Evolutionary conservation across 2,797 vertebrate genomes (phyloP), one percentile per base, ranked within the genome.

Genomic region (Sebastiscus albofasciatus): DNA sequence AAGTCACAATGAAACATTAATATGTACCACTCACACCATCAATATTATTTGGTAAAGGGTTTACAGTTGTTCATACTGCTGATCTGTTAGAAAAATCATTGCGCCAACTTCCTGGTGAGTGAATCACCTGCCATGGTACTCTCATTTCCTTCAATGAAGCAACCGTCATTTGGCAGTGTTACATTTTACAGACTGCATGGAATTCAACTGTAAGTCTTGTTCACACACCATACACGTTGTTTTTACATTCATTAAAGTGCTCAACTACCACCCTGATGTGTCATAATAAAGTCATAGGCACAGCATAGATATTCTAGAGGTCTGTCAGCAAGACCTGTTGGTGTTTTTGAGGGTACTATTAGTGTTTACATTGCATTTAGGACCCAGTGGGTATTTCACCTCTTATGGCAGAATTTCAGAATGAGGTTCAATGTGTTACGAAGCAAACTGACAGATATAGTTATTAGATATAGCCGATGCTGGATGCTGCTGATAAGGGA

Each of bases 41-140:
- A 42, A 1, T 54, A 34, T 26, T 29, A 13, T 5, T 39, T 75
- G 33, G 34, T 52, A 24, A 67, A 46, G 2, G n/a, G n/a, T 46
- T 39, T 24, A 16, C 59, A 56, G 72, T 65, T 46, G 65, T 39
- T 59, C 16, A 65, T 34, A 46, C 2, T 59, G 29, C 78, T 80
- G 67, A 77, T 22, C 12, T 55, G 46, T 42, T 52, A 0, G 18
- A 69, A 54, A 52, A 20, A 46, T 46, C 2, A 8, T 16, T 65
- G 49, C 20, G 33, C 20, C 46, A 78, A 52, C 24, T 75, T 81
- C 71, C 67, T 79, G 46, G 2, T 8, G 39, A 56, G 36, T 71
- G 67, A 78, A 27, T 75, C 56, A 72, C 11, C 2, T 5, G 1
- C 18, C 8, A 33, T 36, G 8, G 2, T 42, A 8, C 20, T 29